Base-by-base conservation (phyloP, 2,797 vertebrate species). In the Pangasius sanitwongsei region DNA sequence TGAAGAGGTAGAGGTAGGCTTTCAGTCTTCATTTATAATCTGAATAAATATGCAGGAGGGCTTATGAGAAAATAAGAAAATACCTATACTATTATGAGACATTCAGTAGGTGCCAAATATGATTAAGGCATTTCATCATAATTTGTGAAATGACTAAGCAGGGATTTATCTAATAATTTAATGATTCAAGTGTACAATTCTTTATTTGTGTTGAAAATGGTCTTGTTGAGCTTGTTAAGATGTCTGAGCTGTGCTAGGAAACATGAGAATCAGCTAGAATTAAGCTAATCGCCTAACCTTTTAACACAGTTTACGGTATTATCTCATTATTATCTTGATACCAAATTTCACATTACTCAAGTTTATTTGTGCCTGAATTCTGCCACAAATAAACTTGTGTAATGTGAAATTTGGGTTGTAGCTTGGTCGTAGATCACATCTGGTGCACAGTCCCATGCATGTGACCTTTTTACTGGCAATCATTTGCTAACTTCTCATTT, bases 281-380 rank as follows among this genome's bases (percentile, higher is more conserved):
- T 34, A 85, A 85, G 31, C 65, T 70, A 55, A 85, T 48, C 34
- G 12, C 83, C n/a, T 69, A 69, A 70, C 83, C 48, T 85, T 70
- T 70, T 67, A 67, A 48, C 18, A 70, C 65, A 15, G n/a, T 25
- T 55, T 1, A 53, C 20, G 48, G 3, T n/a, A n/a, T 85, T 48
- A n/a, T 84, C 20, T 53, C 16, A 53, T 69, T 85, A 53, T 34
- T 53, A 23, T 53, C 18, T 70, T 6, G 28, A n/a, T n/a, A n/a
- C n/a, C n/a, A n/a, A n/a, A n/a, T n/a, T n/a, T n/a, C n/a, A n/a
- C n/a, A n/a, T n/a, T n/a, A n/a, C n/a, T n/a, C n/a, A n/a, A n/a
- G n/a, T n/a, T n/a, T n/a, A n/a, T n/a, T n/a, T n/a, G n/a, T n/a
- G n/a, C n/a, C n/a, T n/a, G n/a, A n/a, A n/a, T n/a, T n/a, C n/a